phyloP scores from a whole-genome alignment of 2,888 invertebrate genomes.

The Melikaiella ostensackeni region DNA sequence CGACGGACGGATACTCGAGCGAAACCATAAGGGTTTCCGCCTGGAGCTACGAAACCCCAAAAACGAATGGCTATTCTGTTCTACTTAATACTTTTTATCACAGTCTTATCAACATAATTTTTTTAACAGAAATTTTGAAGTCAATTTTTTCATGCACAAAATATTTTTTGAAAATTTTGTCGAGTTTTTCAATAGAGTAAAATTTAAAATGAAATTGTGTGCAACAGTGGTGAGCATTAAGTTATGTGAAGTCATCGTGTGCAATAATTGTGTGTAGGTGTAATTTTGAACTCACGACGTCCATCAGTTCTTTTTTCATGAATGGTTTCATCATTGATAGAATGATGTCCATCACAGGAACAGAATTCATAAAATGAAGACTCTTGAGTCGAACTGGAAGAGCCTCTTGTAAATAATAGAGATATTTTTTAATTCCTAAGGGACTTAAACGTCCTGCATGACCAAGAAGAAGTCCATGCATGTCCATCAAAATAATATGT shows the following conservation, averaged over 20 bases:
- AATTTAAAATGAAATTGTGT: no score
- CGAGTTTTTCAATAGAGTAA: no score
- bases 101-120: no score
- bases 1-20: no score
- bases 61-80: no score
- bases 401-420: slow-evolving; percentile 85
- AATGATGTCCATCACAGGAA: slow-evolving; percentile 84
- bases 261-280: background rate
- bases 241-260: background rate
- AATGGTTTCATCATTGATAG: slow-evolving; percentile 85
- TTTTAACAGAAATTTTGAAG: no score
- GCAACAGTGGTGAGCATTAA: background rate
- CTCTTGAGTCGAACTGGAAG: slow-evolving; percentile 84
- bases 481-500: slow-evolving; percentile 82
- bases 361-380: slow-evolving; percentile 85
- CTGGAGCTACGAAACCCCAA: no score
- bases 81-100: no score
- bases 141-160: no score
- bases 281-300: slow-evolving; percentile 66
- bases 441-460: slow-evolving; percentile 83
- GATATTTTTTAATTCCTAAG: slow-evolving; percentile 83
- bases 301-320: slow-evolving; percentile 83
- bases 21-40: no score
- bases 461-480: slow-evolving; percentile 81
- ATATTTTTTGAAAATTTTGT: no score